Evolutionary conservation across 2,113 vertebrate genomes (phyloP), one percentile per base, ranked within the genome.

Genomic region (Gasterosteus aculeatus): DNA sequence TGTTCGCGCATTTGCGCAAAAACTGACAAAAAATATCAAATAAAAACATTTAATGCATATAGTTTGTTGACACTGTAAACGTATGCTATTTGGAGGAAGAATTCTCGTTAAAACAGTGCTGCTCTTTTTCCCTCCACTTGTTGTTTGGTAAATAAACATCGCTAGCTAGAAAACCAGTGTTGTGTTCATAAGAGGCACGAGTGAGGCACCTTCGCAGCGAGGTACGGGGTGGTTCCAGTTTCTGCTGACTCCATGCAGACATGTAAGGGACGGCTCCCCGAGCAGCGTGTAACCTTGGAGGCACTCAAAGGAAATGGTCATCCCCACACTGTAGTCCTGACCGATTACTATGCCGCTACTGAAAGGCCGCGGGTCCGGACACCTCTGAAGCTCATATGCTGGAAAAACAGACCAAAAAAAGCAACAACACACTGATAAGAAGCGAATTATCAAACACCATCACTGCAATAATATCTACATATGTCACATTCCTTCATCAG

Each of bases 221-320:
- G 98, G 97, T 29, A 99, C 91, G 14, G 96, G 97, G 87, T 98
- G 94, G 90, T 99, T 98, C 98, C 98, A 99, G 26, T 98, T 98
- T 72, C 98, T 95, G 88, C 97, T 99, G 80, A 97, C 87, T 81
- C 98, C 98, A 41, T 99, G 98, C 71, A 98, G 96, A 81, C 98
- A 99, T 44, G 98, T 99, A 76, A 99, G 95, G 5, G 96, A 97
- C 42, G 96, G 93, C 84, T 97, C 95, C 64, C 97, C 98, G 65
- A 97, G 95, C 77, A 99, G 90, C 0, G 96, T 96, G 82, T 99
- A 99, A 57, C 98, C 98, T 51, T 93, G 90, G 71, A 96, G 96
- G 86, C 98, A 99, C 73, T 98, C 97, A 86, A 99, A 98, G 22
- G 97, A 98, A 87, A 99, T 93, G 19, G 97, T 98, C 89, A 97